Evolutionary conservation across 2,113 vertebrate species (phyloP), one percentile per base, ranked within the genome.

Genomic region (Odocoileus hemionus): DNA sequence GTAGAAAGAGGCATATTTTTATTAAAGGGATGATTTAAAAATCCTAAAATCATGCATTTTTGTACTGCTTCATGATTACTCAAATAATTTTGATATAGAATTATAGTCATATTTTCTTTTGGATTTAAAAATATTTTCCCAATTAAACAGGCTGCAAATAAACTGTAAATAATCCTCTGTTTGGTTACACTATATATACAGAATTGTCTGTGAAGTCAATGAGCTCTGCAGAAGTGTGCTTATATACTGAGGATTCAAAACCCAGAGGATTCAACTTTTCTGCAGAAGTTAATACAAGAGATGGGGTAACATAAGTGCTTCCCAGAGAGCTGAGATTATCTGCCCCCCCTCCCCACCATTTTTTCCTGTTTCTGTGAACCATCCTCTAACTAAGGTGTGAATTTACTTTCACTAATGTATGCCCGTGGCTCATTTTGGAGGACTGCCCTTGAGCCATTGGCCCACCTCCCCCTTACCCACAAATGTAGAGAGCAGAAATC

Each of bases 241-340:
- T 64, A 21, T 5, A 47, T 5, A 43, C 9, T 85, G 15, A 60
- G 17, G 28, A 50, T 50, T 50, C 1, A 39, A 39, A 87, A 14
- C 13, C 2, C 6, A 80, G 19, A 52, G 1, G 50, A 21, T 5
- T 28, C n/a, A 7, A 52, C 5, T 67, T 87, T n/a, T 55, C 10
- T 93, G 23, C 13, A 47, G 15, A 76, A 64, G 14, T 57, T 67
- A 54, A 52, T 30, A 30, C n/a, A 25, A 70, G 14, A 84, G 14
- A 17, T 54, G 2, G 0, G 13, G 1, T 3, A 8, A 0, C 19
- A 2, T 30, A 54, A 47, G 0, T 55, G 2, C 10, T 78, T 10
- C 5, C 6, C 5, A 67, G 17, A 74, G 5, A 14, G 4, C 6
- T 52, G 16, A 60, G 23, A 76, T 89, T 47, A 2, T 43, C n/a